Evolutionary conservation across 2,113 vertebrate genomes (phyloP), one percentile per base, ranked within the genome.

Genomic region (Dendropsophus ebraccatus): DNA sequence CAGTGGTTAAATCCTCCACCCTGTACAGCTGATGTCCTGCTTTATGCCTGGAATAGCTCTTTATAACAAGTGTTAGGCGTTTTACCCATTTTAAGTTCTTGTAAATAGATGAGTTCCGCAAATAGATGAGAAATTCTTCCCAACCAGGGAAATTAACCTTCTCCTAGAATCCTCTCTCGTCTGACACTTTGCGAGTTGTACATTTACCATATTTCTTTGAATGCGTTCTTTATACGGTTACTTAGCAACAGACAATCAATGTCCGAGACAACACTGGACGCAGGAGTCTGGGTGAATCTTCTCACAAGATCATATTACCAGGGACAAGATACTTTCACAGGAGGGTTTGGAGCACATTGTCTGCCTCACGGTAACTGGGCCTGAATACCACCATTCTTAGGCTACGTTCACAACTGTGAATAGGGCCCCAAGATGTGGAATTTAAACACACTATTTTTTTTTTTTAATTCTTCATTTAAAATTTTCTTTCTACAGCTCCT

Each of bases 281-380:
- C 65, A 17, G 62, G 13, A 30, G 62, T 67, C 62, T 30, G 62
- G 14, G 65, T 35, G 65, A 69, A 70, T 70, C 67, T 70, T 70
- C 67, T 41, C 67, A 70, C 67, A 37, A 70, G 67, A 70, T 70
- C 67, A 41, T 70, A 23, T 70, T 70, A 70, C 67, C 30, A 69
- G 32, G 32, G 65, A 37, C 30, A 0, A 37, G 65, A 69, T 35
- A 37, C 30, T 62, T 28, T 62, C 58, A 62, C n/a, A 35, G 65
- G 65, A 32, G 30, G 62, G 30, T 19, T 10, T 25, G 28, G 30
- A 16, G 23, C 32, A 69, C 17, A 35, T 5, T 41, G 41, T 11
- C 62, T 16, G 62, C 52, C 52, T 54, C 52, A 2, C 14, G 52
- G n/a, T n/a, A 60, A 60, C 23, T n/a, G 56, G 7, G 9, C 54